Percentiles rank a stretch among this genome's conserved stretches.
Evolutionary conservation across 92 coral and sea anemone species (phyloP).

Genomic region (Epizoanthus ramosus): DNA sequence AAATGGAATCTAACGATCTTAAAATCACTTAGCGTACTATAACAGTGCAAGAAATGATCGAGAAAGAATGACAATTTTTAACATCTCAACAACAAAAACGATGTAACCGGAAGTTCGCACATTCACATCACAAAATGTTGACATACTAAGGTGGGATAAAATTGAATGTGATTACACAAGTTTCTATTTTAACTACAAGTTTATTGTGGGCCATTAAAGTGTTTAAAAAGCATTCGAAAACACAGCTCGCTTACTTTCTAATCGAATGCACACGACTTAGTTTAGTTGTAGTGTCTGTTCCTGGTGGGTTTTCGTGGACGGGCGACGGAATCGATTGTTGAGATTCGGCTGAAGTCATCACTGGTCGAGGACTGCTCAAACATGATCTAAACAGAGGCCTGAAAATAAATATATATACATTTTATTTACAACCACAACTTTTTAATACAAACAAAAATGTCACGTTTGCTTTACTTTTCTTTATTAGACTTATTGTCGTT

Average conservation of each 20-base stretch:
- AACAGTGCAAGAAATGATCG: constrained; percentile 1
- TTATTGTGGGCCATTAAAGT: background rate
- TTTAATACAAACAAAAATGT: no score
- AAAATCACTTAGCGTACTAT: background rate
- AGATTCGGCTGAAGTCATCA: constrained; percentile 8
- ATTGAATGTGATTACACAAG: background rate
- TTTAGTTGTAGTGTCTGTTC: constrained; percentile 28
- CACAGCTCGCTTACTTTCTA: constrained; percentile 66
- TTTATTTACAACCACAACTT: background rate
- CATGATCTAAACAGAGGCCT: constrained; percentile 37
- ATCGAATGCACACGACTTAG: constrained; percentile 68
- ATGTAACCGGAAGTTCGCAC: constrained; percentile 64
- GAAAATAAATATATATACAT: background rate
- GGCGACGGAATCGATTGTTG: constrained; percentile 29
- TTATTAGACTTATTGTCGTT: constrained; percentile 1
- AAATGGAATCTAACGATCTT: no score
- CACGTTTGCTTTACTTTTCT: background rate
- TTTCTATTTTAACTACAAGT: background rate
- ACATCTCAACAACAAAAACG: constrained; percentile 17
- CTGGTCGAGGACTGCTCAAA: constrained; percentile 12
- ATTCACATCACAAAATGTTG: constrained; percentile 24
- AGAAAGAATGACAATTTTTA: constrained; percentile 25
- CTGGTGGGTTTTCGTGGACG: constrained; percentile 17
- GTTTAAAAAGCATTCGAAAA: background rate
- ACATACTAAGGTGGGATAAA: background rate